phyloP scores from a whole-genome alignment of 1,140 invertebrate species.

The Sitophilus oryzae region DNA sequence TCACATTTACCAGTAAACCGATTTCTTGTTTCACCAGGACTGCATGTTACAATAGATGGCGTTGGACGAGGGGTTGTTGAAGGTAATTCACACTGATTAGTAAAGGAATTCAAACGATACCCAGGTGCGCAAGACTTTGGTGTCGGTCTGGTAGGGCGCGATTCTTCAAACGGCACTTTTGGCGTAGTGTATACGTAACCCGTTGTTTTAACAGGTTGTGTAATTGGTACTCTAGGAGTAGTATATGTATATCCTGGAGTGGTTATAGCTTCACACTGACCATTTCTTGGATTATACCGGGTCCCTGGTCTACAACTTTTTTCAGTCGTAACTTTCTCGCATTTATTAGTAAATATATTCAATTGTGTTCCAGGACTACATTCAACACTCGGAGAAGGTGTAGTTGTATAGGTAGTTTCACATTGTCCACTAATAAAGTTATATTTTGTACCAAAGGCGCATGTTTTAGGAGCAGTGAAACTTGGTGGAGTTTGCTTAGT shows the following conservation, averaged over 20 bases:
- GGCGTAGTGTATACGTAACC: background rate
- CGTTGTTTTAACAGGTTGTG: background rate
- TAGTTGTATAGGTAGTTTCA: too few species aligned
- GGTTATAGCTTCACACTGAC: background rate
- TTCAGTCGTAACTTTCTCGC: background rate
- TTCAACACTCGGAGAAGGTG: too few species aligned
- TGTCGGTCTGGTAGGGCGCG: too few species aligned
- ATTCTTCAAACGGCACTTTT: background rate
- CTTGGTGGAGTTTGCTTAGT: background rate
- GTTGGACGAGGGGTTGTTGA: background rate
- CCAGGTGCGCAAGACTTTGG: background rate
- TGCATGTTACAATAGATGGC: background rate
- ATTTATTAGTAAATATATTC: background rate
- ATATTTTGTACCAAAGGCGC: conserved; percentile 3
- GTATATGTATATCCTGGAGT: background rate
- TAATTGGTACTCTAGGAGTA: background rate
- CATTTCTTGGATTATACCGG: background rate
- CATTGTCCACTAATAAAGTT: background rate
- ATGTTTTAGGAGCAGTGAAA: background rate
- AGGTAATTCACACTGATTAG: background rate
- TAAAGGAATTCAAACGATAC: background rate
- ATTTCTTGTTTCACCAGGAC: background rate
- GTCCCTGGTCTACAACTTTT: background rate
- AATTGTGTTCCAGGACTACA: too few species aligned
- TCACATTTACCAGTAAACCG: background rate